Evolutionary conservation across 2,113 vertebrate genomes (phyloP), one percentile per base, ranked within the genome.

Genomic region (Zosterops japonicus): DNA sequence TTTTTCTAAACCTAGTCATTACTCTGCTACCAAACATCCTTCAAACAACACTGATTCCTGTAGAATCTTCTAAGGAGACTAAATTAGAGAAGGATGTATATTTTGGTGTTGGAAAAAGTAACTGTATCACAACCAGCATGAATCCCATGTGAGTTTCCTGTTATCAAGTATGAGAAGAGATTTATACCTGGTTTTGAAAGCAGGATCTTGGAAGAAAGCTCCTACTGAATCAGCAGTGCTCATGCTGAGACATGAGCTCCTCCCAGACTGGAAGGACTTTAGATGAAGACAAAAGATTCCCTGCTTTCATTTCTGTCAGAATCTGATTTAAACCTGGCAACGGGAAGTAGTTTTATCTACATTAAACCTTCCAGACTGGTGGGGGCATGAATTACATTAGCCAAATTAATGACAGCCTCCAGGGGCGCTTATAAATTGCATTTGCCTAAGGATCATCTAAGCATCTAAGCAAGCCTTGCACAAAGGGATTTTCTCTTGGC

Each of bases 381-480:
- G 33, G 4, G 36, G 61, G 41, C 57, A 93, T 80, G 78, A 96
- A 95, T 90, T 80, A 63, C 61, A 81, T 89, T 75, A 97, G 39
- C 24, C 56, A 93, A 95, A 90, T 89, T 90, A 92, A 87, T 68
- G 68, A 67, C 80, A 92, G 83, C 90, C 72, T 89, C 64, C 63
- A 71, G 83, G 76, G 35, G 42, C 78, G 60, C 60, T 90, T 89
- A 78, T 83, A 87, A 92, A 94, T 83, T 90, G 68, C 72, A 50
- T 35, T 86, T 81, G 72, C 84, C 85, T 77, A 65, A 90, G 50
- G 46, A 92, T 93, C 71, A 83, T 60, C 80, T 60, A 47, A 75
- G 63, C 67, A 65, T 65, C 75, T 80, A 80, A 84, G 87, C 78
- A 78, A 90, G 90, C 53, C 78, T 95, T n/a, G 70, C 76, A 92